A percentile compares a stretch with the other conserved stretches of the same genome.
Evolutionary conservation across 1,140 invertebrate species (phyloP).

Genomic region (Psilanteris sp.): DNA sequence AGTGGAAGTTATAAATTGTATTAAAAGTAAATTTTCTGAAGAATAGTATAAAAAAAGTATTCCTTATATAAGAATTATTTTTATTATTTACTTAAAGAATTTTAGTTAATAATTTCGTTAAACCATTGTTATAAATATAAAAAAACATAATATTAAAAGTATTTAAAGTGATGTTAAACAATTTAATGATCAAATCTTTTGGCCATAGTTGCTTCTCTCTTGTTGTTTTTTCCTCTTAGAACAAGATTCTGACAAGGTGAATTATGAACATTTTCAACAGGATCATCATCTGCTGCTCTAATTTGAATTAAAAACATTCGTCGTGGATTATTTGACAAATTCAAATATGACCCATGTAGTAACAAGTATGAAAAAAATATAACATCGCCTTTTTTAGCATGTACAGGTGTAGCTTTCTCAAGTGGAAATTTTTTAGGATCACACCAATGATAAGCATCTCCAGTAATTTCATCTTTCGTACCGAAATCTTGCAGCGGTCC

Average conservation of each 20-base stretch:
- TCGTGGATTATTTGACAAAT: conserved; percentile 78
- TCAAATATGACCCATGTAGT: conserved; percentile 83
- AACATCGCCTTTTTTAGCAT: conserved; percentile 81
- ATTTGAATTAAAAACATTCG: conserved; percentile 83
- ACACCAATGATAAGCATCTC: conserved; percentile 80
- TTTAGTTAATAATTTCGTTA: no score
- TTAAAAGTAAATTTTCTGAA: no score
- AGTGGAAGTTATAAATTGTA: no score
- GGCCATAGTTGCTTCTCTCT: conserved; percentile 74
- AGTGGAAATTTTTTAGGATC: conserved; percentile 82
- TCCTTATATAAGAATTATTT: no score
- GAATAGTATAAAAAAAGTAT: no score
- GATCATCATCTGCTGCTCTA: conserved; percentile 81
- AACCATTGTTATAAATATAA: no score
- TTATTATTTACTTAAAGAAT: no score
- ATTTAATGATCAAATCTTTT: conserved; percentile 1
- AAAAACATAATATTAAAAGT: no score
- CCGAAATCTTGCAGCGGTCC: conserved; percentile 82
- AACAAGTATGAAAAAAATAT: conserved; percentile 83
- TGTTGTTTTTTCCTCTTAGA: conserved; percentile 78
- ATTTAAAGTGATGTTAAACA: no score
- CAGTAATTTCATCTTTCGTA: conserved; percentile 68
- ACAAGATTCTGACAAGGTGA: conserved; percentile 80
- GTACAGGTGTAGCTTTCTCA: conserved; percentile 80
- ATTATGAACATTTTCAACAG: conserved; percentile 75